Evolutionary conservation across 1,140 invertebrate genomes (phyloP).

Genomic region (Lysiphlebus fabarum): DNA sequence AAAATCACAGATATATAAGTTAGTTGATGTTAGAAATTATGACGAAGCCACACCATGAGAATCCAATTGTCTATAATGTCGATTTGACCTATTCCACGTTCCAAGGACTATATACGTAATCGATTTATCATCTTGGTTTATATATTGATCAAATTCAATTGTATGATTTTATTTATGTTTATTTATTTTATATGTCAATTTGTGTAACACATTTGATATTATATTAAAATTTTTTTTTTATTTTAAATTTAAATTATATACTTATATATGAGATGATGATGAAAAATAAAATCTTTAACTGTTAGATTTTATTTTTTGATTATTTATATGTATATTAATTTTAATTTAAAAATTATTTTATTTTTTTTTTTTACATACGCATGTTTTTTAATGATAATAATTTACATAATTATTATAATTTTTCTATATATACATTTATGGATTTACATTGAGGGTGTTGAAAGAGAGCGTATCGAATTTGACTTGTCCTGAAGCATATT

Average conservation of each 20-base stretch:
- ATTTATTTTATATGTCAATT: background rate
- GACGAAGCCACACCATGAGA: conserved; percentile 12
- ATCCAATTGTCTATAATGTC: conserved; percentile 15
- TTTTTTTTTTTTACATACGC: too few relatives aligned
- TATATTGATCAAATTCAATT: conserved; percentile 16
- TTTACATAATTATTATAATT: conserved; percentile 18
- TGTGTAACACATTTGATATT: background rate
- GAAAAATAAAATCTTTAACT: too few relatives aligned
- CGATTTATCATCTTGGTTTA: conserved; percentile 14
- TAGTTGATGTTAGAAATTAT: background rate
- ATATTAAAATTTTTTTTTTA: conserved; percentile 3
- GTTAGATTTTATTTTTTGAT: too few relatives aligned
- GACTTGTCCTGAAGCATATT: too few relatives aligned
- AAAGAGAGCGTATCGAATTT: conserved; percentile 17
- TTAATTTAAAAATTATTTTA: too few relatives aligned
- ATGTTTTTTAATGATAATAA: background rate
- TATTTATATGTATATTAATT: too few relatives aligned
- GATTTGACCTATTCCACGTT: conserved; percentile 26
- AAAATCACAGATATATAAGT: background rate
- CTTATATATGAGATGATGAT: too few relatives aligned
- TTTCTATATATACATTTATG: conserved; percentile 5
- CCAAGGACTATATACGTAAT: conserved; percentile 29
- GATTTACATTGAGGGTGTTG: conserved; percentile 3
- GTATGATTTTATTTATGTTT: too few relatives aligned
- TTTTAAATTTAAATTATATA: background rate